phyloP scores from a whole-genome alignment of 2,888 invertebrate genomes.

The Pheosia gnoma region DNA sequence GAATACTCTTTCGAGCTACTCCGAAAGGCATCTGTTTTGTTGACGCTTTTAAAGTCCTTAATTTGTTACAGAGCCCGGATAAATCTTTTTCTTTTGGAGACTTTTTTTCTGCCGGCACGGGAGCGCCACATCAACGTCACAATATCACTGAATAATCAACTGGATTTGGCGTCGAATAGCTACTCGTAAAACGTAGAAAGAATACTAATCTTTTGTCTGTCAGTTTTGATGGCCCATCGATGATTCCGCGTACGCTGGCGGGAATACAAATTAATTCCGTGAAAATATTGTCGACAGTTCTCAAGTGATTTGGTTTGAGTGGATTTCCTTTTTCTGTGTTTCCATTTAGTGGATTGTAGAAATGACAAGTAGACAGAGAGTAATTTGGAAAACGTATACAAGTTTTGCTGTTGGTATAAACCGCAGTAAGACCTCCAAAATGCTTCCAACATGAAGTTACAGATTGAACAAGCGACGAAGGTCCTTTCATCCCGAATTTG shows the following conservation, averaged over 20 bases:
- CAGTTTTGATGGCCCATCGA: constrained; percentile 35
- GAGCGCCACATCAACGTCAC: constrained; percentile 26
- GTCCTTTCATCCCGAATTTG: background rate
- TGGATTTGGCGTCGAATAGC: constrained; percentile 38
- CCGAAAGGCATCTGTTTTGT: constrained; percentile 18
- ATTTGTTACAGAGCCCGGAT: constrained; percentile 32
- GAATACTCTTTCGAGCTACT: constrained; percentile 13
- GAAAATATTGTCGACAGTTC: background rate
- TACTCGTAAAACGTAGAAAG: constrained; percentile 41
- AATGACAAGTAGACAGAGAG: too few species aligned
- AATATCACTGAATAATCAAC: constrained; percentile 41
- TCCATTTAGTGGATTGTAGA: background rate
- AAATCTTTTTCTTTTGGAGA: background rate
- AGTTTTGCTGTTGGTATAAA: background rate
- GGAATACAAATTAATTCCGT: constrained; percentile 5
- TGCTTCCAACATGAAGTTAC: background rate
- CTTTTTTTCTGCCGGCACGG: constrained; percentile 1
- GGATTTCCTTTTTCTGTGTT: background rate
- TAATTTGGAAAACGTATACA: too few species aligned
- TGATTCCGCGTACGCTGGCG: background rate
- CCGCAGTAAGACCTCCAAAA: background rate
- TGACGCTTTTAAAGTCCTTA: constrained; percentile 34
- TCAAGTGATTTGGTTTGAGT: background rate
- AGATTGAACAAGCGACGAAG: background rate
- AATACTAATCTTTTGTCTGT: constrained; percentile 43